Evolutionary conservation across 2,888 invertebrate genomes (phyloP), one percentile per base, ranked within the genome.

Genomic region (Deilephila porcellus): DNA sequence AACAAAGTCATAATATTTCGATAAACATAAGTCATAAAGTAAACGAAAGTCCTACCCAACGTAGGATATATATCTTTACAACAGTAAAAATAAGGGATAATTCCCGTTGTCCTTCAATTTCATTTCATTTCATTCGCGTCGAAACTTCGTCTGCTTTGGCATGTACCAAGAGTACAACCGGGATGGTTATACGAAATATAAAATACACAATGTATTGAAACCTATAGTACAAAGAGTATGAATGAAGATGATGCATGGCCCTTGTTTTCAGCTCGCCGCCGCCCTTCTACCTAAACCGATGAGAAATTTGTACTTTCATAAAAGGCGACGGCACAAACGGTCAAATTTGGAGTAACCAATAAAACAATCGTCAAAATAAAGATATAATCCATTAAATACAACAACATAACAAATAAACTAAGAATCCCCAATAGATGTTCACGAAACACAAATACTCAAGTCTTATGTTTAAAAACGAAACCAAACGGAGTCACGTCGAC

Each of bases 381-480:
- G 87, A 90, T 91, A 92, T 93, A 92, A 92, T 92, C 92, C 90
- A 93, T 92, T 91, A 91, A 91, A 91, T 93, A 91, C 90, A 93
- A 93, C 91, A 94, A 94, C 92, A 93, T 92, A 92, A 94, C 92
- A 90, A 91, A 90, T 90, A 90, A 86, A 85, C 88, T 88, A 88
- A 85, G 78, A 78, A 79, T 83, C 85, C 85, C 84, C 83, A 81
- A 86, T 81, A 85, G 82, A 86, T 67, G 85, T 84, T 85, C 81
- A 81, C 80, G 80, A 79, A 93, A 93, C 91, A 93, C 94, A 93
- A 94, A 94, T 93, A 94, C 93, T 93, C 94, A 93, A 88, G 82
- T 1, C 17, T 25, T 64, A 64, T 77, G 72, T 77, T 80, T 79
- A 80, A 82, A 79, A 77, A 78, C 78, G 80, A 81, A 79, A 79